Base-by-base conservation (phyloP, 2,888 invertebrate genomes). In the Marronus borbonicus region DNA sequence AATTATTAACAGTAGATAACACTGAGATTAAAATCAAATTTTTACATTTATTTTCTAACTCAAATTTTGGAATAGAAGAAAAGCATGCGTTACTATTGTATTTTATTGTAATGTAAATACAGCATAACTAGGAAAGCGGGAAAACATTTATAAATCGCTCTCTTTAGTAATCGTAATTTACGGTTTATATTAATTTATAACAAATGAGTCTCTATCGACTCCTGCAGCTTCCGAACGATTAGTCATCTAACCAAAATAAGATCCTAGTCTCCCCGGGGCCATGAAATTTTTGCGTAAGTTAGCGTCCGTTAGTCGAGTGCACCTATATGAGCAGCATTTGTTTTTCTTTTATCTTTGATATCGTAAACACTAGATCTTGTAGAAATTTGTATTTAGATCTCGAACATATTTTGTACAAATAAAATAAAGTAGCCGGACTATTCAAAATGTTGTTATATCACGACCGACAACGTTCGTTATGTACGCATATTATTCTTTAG, bases 231-330 rank as follows among this genome's bases (percentile, higher is more conserved):
- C 68, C 28, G 39, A 68, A 49, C 68, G 68, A 68, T 68, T 68
- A 68, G 68, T 68, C 68, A 68, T 68, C 44, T 68, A 24, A 50
- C 68, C 24, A 50, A 68, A 68, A 68, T 68, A 68, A 68, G 28
- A 68, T 50, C 28, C 50, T 24, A 50, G 49, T 62, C 68, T n/a
- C 50, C 44, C 20, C 28, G 68, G 50, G 68, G 68, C 68, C 49
- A 68, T 49, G 50, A 28, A 50, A 50, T 68, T 68, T 68, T 68
- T 68, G 24, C 14, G 68, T 68, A 50, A 68, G 39, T 68, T 50
- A 20, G 65, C 65, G 65, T 55, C 55, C 24, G 28, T 62, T 62
- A 68, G 49, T 12, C 50, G 68, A 68, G 28, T 68, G 68, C 24
- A 68, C 62, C 28, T 62, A 62, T 31, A 31, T 14, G 50, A 50